Base-by-base conservation (phyloP, 2,113 vertebrate species). In the Sclerurus mexicanus region DNA sequence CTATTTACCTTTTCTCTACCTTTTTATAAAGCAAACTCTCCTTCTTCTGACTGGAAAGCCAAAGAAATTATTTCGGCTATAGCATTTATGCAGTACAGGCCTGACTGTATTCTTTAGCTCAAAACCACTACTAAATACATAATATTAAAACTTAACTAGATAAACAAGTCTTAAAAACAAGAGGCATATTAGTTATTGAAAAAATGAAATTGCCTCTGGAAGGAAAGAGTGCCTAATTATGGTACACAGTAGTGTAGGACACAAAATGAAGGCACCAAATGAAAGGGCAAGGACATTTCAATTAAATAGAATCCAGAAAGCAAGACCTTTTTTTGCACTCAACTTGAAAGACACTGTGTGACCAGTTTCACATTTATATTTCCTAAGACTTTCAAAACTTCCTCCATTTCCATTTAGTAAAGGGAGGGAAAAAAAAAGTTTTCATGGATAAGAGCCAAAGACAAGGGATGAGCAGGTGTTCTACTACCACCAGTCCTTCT, bases 381-480 rank as follows among this genome's bases (percentile, higher is more conserved):
- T 96, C 92, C 76, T 31, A 12, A 90, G 79, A 81, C 42, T 75
- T 81, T 47, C 44, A 78, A 88, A 85, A 90, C 28, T 67, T 86
- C n/a, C 52, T 63, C 71, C 15, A 27, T 84, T 80, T 76, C 63
- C 73, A 52, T 81, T 86, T 67, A 74, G 80, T 56, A 93, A 74
- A 8, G 6, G 18, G 14, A 72, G 15, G n/a, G n/a, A 74, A 62
- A 77, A 19, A 19, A 63, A 78, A 20, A 14, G 0, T 74, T 88
- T 64, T 78, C 40, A 60, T 52, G 90, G 72, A 20, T n/a, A 84
- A 84, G 23, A 81, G 68, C 88, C 88, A 88, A 77, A 91, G 72
- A 83, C 68, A 88, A 93, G 83, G 24, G 66, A 56, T 37, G 68
- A 96, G 68, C 93, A 93, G 96, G 96, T 96, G 95, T 82, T 93